Conservation (phyloP, 2,888 invertebrate species). For the Melieria crassipennis region DNA sequence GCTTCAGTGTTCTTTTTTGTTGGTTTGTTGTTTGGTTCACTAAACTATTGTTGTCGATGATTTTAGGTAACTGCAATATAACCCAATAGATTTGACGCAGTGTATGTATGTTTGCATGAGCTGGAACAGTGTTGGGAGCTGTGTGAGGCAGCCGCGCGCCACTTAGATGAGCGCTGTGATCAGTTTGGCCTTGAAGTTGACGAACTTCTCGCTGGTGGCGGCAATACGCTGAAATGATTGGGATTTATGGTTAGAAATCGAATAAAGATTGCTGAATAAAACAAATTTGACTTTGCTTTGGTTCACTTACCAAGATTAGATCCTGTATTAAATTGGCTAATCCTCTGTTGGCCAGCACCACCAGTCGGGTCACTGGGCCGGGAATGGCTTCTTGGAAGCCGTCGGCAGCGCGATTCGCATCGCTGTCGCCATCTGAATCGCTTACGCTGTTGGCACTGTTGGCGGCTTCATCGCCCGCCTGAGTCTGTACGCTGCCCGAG, state of each 20-base stretch:
- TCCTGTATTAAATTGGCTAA: conserved; percentile 88
- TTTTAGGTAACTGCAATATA: conserved; percentile 8
- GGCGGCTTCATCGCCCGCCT: conserved; percentile 69
- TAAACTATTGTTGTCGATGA: not conserved
- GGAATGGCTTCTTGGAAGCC: conserved; percentile 85
- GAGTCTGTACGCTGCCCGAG: conserved; percentile 78
- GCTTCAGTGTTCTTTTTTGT: conserved; percentile 20
- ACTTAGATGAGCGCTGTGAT: conserved; percentile 87
- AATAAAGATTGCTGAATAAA: not conserved
- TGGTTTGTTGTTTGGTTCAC: not conserved
- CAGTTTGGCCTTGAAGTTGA: conserved; percentile 92
- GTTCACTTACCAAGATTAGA: conserved; percentile 78
- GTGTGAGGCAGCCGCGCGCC: conserved; percentile 3
- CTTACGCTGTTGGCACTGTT: conserved; percentile 65
- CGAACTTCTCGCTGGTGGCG: conserved; percentile 89
- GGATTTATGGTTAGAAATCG: not conserved
- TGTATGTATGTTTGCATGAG: conserved; percentile 24
- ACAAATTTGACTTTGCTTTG: not conserved
- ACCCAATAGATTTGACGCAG: conserved; percentile 3
- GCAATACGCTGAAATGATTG: conserved; percentile 75
- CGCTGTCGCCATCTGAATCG: conserved; percentile 68
- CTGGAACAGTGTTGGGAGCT: conserved; percentile 22
- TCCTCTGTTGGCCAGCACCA: conserved; percentile 88
- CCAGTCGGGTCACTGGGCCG: conserved; percentile 86
- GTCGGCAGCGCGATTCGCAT: conserved; percentile 69